Percentiles rank a stretch among this genome's conserved stretches.
Conservation (phyloP, 2,113 vertebrate genomes). For the Nettapus auritus region DNA sequence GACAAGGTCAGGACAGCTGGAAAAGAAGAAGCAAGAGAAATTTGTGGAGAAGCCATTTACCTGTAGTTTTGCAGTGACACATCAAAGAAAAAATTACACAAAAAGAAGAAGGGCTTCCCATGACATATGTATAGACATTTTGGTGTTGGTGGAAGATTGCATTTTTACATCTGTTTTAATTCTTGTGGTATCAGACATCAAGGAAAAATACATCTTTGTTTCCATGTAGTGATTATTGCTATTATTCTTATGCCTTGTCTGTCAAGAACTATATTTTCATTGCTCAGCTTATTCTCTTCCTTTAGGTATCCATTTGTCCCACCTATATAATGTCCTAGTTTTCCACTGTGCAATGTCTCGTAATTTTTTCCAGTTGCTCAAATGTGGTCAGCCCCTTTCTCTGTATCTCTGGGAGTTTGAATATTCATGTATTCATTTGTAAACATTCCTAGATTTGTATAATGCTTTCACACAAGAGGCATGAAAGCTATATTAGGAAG, state of each 20-base stretch:
- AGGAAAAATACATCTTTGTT: not conserved
- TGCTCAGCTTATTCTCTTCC: not conserved
- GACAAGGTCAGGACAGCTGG: not conserved
- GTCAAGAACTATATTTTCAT: not conserved
- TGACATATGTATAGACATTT: not conserved
- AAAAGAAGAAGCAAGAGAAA: not conserved
- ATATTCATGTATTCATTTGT: not conserved
- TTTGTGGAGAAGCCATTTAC: not conserved
- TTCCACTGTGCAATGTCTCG: not conserved
- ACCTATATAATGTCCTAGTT: not conserved
- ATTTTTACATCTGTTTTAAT: not conserved
- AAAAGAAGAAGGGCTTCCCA: not conserved
- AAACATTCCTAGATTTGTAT: not conserved
- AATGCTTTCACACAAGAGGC: not conserved
- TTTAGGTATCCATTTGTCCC: not conserved
- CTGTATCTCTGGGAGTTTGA: not conserved
- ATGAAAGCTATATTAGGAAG: not conserved
- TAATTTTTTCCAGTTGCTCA: not conserved
- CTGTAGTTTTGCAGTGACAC: not conserved
- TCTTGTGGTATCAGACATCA: not conserved
- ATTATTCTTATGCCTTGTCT: not conserved
- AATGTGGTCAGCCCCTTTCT: not conserved
- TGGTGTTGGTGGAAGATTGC: accelerated
- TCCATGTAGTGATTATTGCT: not conserved
- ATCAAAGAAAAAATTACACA: not conserved